Percentiles rank a stretch among this genome's conserved stretches.
These are phyloP conservation scores for Ptychoptera albimana DNA, from an alignment of 2,888 invertebrate genomes.

Conservation along the genomic window DNA sequence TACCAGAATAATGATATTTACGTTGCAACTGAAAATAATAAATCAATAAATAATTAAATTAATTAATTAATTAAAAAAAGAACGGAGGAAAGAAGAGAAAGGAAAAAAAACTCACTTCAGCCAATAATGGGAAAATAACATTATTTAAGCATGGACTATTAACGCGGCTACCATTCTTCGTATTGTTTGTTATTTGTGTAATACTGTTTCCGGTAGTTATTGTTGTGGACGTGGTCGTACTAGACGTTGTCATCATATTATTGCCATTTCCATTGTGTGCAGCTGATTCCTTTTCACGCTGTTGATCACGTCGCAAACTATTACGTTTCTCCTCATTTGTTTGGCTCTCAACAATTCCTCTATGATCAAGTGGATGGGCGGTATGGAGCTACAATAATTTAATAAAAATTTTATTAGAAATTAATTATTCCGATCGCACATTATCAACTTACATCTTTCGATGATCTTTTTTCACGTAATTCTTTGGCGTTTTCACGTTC, in stretches of 20 bases:
- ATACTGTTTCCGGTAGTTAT: slow-evolving; percentile 9
- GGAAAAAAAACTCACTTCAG: slow-evolving; percentile 27
- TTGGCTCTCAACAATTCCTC: slow-evolving; percentile 24
- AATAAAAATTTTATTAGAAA: background rate
- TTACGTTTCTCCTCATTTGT: slow-evolving; percentile 9
- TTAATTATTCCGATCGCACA: background rate
- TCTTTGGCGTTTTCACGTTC: slow-evolving; percentile 16
- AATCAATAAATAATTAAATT: background rate
- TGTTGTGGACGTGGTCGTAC: slow-evolving; percentile 4
- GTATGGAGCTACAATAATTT: slow-evolving; percentile 26
- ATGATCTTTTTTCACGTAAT: slow-evolving; percentile 8
- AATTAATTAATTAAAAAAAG: background rate
- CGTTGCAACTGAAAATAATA: slow-evolving; percentile 40
- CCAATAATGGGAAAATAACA: slow-evolving; percentile 38
- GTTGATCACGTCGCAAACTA: slow-evolving; percentile 9
- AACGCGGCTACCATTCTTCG: slow-evolving; percentile 19
- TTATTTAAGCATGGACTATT: slow-evolving; percentile 34
- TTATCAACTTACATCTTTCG: slow-evolving; percentile 12
- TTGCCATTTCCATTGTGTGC: slow-evolving; percentile 6
- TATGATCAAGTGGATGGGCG: slow-evolving; percentile 33
- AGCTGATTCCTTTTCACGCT: slow-evolving; percentile 8
- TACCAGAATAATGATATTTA: slow-evolving; percentile 43
- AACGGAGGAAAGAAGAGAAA: slow-evolving; percentile 1
- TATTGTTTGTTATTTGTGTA: slow-evolving; percentile 8
- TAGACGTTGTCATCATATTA: slow-evolving; percentile 1